Percentiles rank a stretch among this genome's conserved stretches.
phyloP scores from a whole-genome alignment of 2,113 vertebrate genomes.

The Protomyctophum bolini region DNA sequence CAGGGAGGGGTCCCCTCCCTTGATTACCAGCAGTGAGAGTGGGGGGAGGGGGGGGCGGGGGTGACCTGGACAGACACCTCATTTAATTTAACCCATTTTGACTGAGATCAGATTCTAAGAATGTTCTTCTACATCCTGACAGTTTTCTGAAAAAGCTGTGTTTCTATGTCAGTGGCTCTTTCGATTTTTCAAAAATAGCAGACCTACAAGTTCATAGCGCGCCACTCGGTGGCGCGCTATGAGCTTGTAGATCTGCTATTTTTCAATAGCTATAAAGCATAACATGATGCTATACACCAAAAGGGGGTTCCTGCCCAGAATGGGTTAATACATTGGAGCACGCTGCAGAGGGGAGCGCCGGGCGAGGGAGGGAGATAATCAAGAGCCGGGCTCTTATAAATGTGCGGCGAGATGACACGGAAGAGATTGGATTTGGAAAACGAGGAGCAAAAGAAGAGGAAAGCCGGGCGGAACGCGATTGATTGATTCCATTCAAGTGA shows the following conservation, averaged over 20 bases:
- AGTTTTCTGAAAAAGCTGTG: no score
- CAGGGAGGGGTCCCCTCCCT: conserved; percentile 73
- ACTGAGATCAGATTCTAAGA: no score
- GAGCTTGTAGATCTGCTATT: no score
- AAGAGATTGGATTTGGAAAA: conserved; percentile 95
- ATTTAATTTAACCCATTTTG: no score
- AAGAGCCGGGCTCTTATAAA: conserved; percentile 84
- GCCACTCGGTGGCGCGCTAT: no score
- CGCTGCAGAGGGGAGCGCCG: conserved; percentile 80
- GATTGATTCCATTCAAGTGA: conserved; percentile 89
- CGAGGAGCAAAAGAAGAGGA: conserved; percentile 84
- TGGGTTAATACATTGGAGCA: conserved; percentile 89
- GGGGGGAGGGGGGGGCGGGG: conserved; percentile 71
- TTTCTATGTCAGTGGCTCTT: no score
- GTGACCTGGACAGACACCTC: conserved; percentile 90
- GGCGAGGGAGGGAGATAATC: conserved; percentile 88
- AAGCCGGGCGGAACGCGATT: conserved; percentile 86
- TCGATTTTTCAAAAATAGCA: no score
- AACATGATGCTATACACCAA: no score
- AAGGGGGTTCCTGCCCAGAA: no score
- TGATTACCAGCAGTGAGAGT: conserved; percentile 77
- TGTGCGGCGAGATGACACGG: conserved; percentile 89
- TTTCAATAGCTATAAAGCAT: no score
- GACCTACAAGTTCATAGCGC: no score
- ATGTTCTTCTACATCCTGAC: no score